Conservation (phyloP, 2,888 invertebrate species). For the Chaetogeoica ovagalla region DNA sequence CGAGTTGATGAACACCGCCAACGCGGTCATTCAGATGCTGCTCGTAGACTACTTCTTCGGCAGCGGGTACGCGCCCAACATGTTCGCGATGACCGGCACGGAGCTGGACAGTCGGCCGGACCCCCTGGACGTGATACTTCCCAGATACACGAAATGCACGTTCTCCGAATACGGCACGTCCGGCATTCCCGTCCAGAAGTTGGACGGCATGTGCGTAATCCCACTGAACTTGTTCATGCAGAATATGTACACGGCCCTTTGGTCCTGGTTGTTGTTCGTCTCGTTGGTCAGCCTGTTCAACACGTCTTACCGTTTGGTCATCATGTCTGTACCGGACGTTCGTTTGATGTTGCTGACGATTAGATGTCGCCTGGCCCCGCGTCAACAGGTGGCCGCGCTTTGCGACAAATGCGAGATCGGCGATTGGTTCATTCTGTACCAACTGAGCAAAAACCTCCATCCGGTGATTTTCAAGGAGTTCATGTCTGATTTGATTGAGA, state of each 20-base stretch:
- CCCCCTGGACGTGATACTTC: conserved; percentile 82
- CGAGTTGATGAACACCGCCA: conserved; percentile 76
- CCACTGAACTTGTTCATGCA: conserved; percentile 89
- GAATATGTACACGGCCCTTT: conserved; percentile 82
- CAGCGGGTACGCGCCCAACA: conserved; percentile 71
- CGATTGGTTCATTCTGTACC: conserved; percentile 90
- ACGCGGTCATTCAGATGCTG: conserved; percentile 77
- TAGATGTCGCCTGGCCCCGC: conserved; percentile 71
- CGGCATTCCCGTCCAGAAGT: conserved; percentile 75
- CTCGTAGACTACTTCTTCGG: conserved; percentile 75
- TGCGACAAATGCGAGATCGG: conserved; percentile 80
- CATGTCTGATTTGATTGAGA: too few species aligned
- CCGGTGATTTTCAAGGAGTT: conserved; percentile 71
- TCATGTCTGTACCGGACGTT: conserved; percentile 75
- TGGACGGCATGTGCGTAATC: conserved; percentile 88
- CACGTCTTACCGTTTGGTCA: conserved; percentile 74
- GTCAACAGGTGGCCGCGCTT: conserved; percentile 75
- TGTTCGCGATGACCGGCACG: conserved; percentile 75
- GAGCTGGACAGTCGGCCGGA: conserved; percentile 78
- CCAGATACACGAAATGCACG: conserved; percentile 86
- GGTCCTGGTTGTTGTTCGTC: conserved; percentile 82
- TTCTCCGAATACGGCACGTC: conserved; percentile 88
- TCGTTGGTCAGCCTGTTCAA: conserved; percentile 75
- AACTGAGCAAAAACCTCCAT: conserved; percentile 90
- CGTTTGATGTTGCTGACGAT: conserved; percentile 71